Evolutionary conservation across 2,113 vertebrate species (phyloP).

Genomic region (Phalacrocorax carbo): DNA sequence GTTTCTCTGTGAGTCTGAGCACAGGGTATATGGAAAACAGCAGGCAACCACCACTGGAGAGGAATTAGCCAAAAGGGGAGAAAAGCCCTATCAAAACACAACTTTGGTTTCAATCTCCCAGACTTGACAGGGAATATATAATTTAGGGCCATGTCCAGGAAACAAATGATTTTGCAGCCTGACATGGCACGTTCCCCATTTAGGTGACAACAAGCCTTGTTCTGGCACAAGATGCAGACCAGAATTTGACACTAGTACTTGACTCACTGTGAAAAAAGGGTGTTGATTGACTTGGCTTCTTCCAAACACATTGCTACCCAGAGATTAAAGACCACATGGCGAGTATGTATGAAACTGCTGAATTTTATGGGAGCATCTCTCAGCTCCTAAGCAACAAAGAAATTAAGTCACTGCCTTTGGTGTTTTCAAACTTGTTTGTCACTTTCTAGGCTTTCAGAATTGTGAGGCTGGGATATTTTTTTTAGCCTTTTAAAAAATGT

Average conservation of each 20-base stretch:
- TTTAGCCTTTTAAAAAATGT: background rate
- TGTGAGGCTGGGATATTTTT: background rate
- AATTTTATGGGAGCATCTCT: background rate
- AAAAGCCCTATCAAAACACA: background rate
- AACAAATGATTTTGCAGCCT: background rate
- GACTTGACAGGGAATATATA: background rate
- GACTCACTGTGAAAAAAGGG: constrained; percentile 17
- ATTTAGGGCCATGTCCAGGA: background rate
- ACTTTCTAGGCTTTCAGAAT: background rate
- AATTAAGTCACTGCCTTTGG: background rate
- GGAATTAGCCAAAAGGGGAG: background rate
- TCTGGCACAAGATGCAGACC: background rate
- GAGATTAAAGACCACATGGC: constrained; percentile 1
- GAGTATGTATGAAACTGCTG: background rate
- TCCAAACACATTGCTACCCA: background rate
- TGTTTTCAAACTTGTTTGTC: background rate
- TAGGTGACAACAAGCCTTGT: background rate
- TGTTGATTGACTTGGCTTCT: constrained; percentile 54
- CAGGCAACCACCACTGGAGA: background rate
- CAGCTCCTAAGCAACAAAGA: background rate
- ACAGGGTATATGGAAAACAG: background rate
- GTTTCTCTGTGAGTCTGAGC: background rate
- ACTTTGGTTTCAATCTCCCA: background rate
- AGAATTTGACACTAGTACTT: background rate
- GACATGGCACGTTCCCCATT: background rate